A percentile compares a stretch with the other conserved stretches of the same genome.
Evolutionary conservation across 2,797 vertebrate genomes (phyloP).

Genomic region (Sparus aurata): DNA sequence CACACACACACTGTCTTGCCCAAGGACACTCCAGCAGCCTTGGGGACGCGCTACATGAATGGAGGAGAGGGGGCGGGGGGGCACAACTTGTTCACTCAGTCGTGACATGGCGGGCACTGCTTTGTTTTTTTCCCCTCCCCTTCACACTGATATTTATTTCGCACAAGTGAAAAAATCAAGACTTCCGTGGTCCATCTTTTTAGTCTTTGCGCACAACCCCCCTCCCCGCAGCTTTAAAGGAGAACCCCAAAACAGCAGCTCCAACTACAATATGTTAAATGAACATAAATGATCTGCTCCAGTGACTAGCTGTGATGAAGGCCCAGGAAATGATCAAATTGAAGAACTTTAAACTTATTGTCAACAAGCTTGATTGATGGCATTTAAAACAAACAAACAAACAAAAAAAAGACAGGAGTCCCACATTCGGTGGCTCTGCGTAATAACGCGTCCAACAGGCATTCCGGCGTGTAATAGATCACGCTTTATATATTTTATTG

Average conservation of each 20-base stretch:
- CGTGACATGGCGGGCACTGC: constrained; percentile 72
- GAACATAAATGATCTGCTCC: not conserved
- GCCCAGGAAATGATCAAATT: constrained; percentile 4
- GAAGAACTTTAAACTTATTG: not conserved
- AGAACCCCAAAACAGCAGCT: not conserved
- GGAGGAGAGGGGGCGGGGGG: not conserved
- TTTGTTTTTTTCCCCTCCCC: constrained; percentile 40
- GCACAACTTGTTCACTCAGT: constrained; percentile 69
- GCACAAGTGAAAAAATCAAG: not conserved
- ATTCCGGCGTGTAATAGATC: constrained; percentile 41
- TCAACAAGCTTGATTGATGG: not conserved
- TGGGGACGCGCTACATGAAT: constrained; percentile 3
- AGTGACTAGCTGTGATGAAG: not conserved
- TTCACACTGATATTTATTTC: constrained; percentile 5
- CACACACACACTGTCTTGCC: constrained; percentile 43
- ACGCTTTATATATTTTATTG: constrained; percentile 28
- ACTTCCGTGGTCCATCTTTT: not conserved
- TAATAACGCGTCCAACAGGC: constrained; percentile 21
- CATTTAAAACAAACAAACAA: not conserved
- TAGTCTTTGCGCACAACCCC: not conserved
- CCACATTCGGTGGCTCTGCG: not conserved
- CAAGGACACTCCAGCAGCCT: constrained; percentile 59
- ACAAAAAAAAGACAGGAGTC: not conserved
- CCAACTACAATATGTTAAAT: not conserved
- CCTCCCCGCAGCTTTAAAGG: not conserved